A percentile compares a stretch with the other conserved stretches of the same genome.
Conservation (phyloP, 2,113 vertebrate species). For the Bolborhynchus lineola region DNA sequence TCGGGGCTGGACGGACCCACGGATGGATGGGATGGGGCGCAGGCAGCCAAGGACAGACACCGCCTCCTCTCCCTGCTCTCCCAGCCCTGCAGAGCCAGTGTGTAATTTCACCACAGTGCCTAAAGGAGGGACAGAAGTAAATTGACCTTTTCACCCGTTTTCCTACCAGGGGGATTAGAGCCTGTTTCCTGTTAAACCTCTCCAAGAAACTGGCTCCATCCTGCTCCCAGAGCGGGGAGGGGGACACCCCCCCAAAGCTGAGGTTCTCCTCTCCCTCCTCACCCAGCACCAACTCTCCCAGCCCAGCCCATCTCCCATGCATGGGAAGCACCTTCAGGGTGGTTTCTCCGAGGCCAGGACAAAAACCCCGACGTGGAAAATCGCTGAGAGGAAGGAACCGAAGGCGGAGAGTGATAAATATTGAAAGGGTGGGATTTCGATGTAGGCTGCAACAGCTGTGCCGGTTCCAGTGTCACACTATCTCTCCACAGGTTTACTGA, state of each 20-base stretch:
- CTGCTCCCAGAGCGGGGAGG: neutral
- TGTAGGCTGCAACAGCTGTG: slow-evolving; percentile 85
- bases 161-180: slow-evolving; percentile 77
- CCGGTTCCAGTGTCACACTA: slow-evolving; percentile 90
- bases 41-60: neutral
- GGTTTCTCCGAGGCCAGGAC: neutral
- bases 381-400: slow-evolving; percentile 73
- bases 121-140: slow-evolving; percentile 76
- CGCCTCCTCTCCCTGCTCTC: neutral
- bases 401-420: slow-evolving; percentile 83
- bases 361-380: slow-evolving; percentile 42
- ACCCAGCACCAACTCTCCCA: neutral
- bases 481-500: slow-evolving; percentile 96
- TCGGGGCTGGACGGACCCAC: neutral
- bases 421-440: slow-evolving; percentile 85
- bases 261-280: neutral
- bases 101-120: slow-evolving; percentile 78
- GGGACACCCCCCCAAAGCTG: neutral
- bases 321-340: neutral
- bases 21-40: neutral
- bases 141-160: slow-evolving; percentile 82
- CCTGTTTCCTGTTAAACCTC: slow-evolving; percentile 79
- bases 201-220: slow-evolving; percentile 74
- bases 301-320: neutral
- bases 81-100: neutral